Evolutionary conservation across 2,888 invertebrate genomes (phyloP), one percentile per base, ranked within the genome.

Genomic region (Timandra comae): DNA sequence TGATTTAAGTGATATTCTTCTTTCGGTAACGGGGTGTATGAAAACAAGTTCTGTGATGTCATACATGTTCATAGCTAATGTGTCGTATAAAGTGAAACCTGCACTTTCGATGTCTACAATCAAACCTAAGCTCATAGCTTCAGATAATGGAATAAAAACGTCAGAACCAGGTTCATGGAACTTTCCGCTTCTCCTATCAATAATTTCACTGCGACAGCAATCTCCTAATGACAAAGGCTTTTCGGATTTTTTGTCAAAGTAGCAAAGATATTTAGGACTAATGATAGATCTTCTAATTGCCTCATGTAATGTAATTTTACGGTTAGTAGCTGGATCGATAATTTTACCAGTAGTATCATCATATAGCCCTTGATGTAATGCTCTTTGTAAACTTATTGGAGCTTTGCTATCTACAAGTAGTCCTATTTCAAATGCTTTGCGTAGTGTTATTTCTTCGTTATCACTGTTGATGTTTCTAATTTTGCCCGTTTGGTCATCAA

Each of bases 21-120:
- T 88, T 35, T 93, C 93, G 5, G 90, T 92, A 2, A 91, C 89
- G 0, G 96, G 96, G 68, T 95, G 94, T 4, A 91, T 71, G 48
- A 96, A 91, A 35, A 88, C 85, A 16, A 90, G 86, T 31, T 90
- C 88, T 1, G 87, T 76, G 2, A 87, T 79, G 46, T 93, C 90
- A 64, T 93, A 95, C 62, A 96, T 88, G 28, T 92, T 91, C 91
- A 95, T 93, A 25, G 91, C 87, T 38, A 96, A 69, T 0, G 92
- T 88, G 54, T 95, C 94, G 54, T 94, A 93, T 1, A 96, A 69
- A 10, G 93, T 92, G 63, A 96, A 94, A 33, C 92, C 91, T 20
- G 93, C 91, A 47, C 91, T 92, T 82, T 96, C 92, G 47, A 95
- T 94, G 57, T 96, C 95, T n/a, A 96, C 89, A 39, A 96, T 93